Base-by-base conservation (phyloP, 2,113 vertebrate species). In the Climacteris rufus region DNA sequence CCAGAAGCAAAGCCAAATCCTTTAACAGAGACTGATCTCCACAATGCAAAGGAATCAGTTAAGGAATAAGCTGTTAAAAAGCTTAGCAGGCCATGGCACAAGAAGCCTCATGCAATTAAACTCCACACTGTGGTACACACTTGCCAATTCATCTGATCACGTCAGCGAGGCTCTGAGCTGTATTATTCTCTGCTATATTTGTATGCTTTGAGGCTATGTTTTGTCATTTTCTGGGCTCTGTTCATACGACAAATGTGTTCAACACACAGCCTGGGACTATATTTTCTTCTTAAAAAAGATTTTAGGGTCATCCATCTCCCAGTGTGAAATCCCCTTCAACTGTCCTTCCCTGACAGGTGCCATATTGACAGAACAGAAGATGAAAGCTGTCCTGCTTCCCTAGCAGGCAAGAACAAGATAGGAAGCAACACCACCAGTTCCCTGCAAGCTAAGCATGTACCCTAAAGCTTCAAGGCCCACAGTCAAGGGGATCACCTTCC, bases 21-120 rank as follows among this genome's bases (percentile, higher is more conserved):
- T 81, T 92, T 92, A 90, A 75, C 3, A 77, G 76, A 84, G 70
- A 53, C 92, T 87, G 85, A 92, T 96, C 71, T 37, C 74, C 76
- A 78, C 61, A 93, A 94, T 82, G 96, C 83, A 94, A 64, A 78
- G 40, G 86, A 59, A 94, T 94, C 90, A 88, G 90, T 92, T 81
- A 56, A 94, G 83, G 85, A 90, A 90, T 95, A 95, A 96, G 86
- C 94, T 93, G 92, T 90, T 96, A 95, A 95, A 96, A 95, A 82
- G 96, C 95, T 96, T 92, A 96, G 83, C 85, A 81, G 64, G 80
- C 8, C 1, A 90, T 87, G 90, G 92, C 83, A 87, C 82, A 88
- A 96, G 92, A 84, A 92, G 88, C 80, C 86, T 94, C 76, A 78
- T 71, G 68, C 83, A 96, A 96, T 96, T 94, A 93, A 92, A 96